Conservation (phyloP, 2,113 vertebrate genomes). For the Spermophilus dauricus region DNA sequence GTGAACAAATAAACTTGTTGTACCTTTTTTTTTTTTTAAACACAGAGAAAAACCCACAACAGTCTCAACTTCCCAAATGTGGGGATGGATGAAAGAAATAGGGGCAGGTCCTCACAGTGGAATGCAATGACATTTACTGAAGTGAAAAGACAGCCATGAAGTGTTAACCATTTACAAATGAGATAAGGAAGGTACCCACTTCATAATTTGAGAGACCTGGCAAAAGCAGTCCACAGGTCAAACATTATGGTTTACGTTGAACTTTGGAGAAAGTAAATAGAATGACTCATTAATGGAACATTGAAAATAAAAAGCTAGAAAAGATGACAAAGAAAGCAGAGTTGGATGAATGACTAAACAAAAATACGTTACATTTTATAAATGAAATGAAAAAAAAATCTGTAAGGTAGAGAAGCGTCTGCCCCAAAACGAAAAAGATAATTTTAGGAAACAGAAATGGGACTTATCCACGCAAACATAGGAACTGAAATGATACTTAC, state of each 20-base stretch:
- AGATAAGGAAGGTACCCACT: neutral
- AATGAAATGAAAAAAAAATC: neutral
- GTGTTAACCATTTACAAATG: neutral
- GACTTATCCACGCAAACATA: neutral
- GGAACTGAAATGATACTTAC: neutral
- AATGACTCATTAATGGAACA: neutral
- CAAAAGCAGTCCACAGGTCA: neutral
- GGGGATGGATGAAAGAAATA: neutral
- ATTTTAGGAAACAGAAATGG: neutral
- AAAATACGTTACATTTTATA: slow-evolving; percentile 13
- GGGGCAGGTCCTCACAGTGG: neutral
- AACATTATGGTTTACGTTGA: neutral
- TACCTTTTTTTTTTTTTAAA: neutral
- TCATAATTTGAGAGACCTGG: neutral
- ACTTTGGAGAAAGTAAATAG: slow-evolving; percentile 26
- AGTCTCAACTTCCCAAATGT: neutral
- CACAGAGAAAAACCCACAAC: neutral
- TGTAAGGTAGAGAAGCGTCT: neutral
- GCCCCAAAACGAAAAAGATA: neutral
- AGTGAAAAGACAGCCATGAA: neutral
- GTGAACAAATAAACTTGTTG: neutral
- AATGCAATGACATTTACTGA: neutral
- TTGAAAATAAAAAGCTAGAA: neutral
- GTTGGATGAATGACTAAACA: neutral
- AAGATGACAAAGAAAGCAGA: slow-evolving; percentile 16